Percentiles rank a stretch among this genome's conserved stretches.
phyloP scores from a whole-genome alignment of 2,113 vertebrate species.

The Apus apus region DNA sequence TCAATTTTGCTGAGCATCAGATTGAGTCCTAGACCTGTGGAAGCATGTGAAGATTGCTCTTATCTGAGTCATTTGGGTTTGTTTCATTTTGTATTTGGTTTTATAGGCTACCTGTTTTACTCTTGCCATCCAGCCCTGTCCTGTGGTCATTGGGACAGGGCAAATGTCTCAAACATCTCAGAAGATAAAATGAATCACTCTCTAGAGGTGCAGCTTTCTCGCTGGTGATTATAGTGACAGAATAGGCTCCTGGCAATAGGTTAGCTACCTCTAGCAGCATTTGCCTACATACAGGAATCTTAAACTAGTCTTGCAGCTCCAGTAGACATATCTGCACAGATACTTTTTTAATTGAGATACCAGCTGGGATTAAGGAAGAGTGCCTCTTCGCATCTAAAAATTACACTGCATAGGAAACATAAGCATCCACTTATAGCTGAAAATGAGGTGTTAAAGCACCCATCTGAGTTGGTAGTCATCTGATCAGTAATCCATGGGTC shows the following conservation, averaged over 20 bases:
- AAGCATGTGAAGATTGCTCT: not conserved
- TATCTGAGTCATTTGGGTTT: not conserved
- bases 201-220: not conserved
- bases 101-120: not conserved
- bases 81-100: not conserved
- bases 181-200: not conserved
- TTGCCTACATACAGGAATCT: not conserved
- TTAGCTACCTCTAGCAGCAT: not conserved
- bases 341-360: not conserved
- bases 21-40: not conserved
- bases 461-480: rapidly evolving
- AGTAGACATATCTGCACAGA: not conserved
- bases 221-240: not conserved
- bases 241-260: not conserved
- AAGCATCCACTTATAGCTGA: not conserved
- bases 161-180: not conserved
- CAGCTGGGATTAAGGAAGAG: not conserved
- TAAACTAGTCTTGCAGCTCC: not conserved
- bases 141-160: not conserved
- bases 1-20: not conserved
- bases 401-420: not conserved
- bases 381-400: not conserved
- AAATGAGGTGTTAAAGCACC: not conserved
- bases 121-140: not conserved
- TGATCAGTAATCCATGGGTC: not conserved